Conservation (phyloP, 2,113 vertebrate genomes). For the Zeus faber region DNA sequence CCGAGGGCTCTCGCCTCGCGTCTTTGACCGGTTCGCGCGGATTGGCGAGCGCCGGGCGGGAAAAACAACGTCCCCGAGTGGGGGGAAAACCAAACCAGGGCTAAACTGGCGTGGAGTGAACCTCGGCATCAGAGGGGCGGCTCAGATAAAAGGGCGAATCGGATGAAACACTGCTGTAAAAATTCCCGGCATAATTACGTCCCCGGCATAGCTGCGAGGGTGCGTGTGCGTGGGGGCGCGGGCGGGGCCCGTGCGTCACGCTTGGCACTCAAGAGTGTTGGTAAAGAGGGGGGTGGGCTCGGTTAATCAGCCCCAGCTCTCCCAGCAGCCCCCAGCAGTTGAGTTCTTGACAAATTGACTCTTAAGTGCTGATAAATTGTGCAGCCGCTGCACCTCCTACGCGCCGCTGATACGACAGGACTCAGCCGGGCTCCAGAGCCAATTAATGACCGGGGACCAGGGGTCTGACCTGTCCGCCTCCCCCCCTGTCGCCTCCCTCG, state of each 20-base stretch:
- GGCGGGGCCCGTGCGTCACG: background rate
- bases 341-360: constrained; percentile 72
- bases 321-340: constrained; percentile 34
- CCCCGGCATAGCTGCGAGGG: background rate
- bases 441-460: constrained; percentile 64
- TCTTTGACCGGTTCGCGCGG: no score
- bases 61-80: no score
- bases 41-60: no score
- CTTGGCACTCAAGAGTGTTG: background rate
- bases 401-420: constrained; percentile 55
- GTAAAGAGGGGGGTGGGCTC: constrained; percentile 25
- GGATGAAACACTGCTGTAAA: background rate
- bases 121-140: no score
- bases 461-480: constrained; percentile 64
- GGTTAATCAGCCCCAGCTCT: constrained; percentile 42
- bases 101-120: no score
- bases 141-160: no score
- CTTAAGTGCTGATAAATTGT: constrained; percentile 75
- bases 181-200: background rate
- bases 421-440: constrained; percentile 57
- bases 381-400: constrained; percentile 33
- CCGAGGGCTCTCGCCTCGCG: no score
- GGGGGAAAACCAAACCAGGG: no score
- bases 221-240: background rate
- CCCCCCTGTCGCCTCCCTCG: constrained; percentile 18